Conservation (phyloP, 2,113 vertebrate genomes). For the Macaca mulatta region DNA sequence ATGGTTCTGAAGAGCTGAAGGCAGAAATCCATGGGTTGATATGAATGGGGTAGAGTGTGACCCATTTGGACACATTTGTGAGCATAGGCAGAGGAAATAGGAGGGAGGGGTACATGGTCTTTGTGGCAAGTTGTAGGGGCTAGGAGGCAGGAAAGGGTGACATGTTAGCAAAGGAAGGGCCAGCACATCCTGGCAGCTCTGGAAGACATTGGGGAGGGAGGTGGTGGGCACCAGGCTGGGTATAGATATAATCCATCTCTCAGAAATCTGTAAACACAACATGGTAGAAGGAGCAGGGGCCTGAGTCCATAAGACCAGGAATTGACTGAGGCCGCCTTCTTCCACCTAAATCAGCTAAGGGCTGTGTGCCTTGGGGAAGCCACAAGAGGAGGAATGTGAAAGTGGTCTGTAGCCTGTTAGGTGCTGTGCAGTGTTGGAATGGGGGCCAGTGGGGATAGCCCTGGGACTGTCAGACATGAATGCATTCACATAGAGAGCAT, state of each 20-base stretch:
- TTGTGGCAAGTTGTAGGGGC: neutral
- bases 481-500: neutral
- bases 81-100: neutral
- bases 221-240: neutral
- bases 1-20: neutral
- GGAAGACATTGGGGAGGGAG: neutral
- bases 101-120: neutral
- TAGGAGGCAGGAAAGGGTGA: neutral
- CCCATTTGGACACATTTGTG: neutral
- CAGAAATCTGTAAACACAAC: neutral
- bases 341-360: neutral
- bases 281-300: neutral
- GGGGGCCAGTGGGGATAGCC: accelerated
- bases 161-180: neutral
- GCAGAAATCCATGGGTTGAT: neutral
- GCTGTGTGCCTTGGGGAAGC: neutral
- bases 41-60: neutral
- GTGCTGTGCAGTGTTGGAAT: neutral
- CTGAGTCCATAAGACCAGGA: neutral
- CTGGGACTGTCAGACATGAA: neutral
- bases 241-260: neutral
- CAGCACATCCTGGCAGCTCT: neutral
- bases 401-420: neutral
- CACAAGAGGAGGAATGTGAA: neutral
- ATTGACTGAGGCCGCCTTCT: neutral